Percentiles rank a stretch among this genome's conserved stretches.
phyloP scores from a whole-genome alignment of 2,888 invertebrate species.

The Carabus problematicus region DNA sequence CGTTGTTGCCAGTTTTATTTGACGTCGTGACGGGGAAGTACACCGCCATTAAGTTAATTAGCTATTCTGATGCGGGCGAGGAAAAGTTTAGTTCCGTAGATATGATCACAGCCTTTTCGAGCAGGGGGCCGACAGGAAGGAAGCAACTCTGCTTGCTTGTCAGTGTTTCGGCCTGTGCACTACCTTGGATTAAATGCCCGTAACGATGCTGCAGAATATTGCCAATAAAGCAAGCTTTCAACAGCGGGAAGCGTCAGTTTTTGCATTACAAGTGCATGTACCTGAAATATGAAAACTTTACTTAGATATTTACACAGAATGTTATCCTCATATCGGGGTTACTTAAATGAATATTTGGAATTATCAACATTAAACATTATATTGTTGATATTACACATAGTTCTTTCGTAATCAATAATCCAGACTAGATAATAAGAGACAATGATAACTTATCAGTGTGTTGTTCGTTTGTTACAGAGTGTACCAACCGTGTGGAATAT shows the following conservation, averaged over 20 bases:
- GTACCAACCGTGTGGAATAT: not conserved
- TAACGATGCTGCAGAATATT: constrained; percentile 8
- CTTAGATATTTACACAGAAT: not conserved
- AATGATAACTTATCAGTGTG: constrained; percentile 8
- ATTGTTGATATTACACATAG: constrained; percentile 6
- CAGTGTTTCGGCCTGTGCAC: constrained; percentile 12
- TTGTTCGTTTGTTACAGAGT: constrained; percentile 25
- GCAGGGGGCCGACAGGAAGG: not conserved
- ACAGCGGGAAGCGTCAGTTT: constrained; percentile 24
- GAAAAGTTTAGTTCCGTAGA: constrained; percentile 39
- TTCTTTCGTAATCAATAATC: not conserved
- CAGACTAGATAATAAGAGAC: not conserved
- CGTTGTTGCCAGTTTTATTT: constrained; percentile 29
- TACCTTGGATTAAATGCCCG: constrained; percentile 5
- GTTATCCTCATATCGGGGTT: not conserved
- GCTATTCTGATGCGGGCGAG: constrained; percentile 44
- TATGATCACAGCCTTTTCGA: constrained; percentile 10
- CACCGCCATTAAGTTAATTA: constrained; percentile 46
- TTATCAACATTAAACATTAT: not conserved
- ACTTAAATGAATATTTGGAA: constrained; percentile 1
- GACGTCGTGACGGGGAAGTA: constrained; percentile 33
- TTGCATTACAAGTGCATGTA: constrained; percentile 29
- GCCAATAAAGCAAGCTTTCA: constrained; percentile 2
- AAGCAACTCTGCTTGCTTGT: not conserved
- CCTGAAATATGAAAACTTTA: constrained; percentile 1